Evolutionary conservation across 2,888 invertebrate genomes (phyloP), one percentile per base, ranked within the genome.

Genomic region (Lucinisca nassula): DNA sequence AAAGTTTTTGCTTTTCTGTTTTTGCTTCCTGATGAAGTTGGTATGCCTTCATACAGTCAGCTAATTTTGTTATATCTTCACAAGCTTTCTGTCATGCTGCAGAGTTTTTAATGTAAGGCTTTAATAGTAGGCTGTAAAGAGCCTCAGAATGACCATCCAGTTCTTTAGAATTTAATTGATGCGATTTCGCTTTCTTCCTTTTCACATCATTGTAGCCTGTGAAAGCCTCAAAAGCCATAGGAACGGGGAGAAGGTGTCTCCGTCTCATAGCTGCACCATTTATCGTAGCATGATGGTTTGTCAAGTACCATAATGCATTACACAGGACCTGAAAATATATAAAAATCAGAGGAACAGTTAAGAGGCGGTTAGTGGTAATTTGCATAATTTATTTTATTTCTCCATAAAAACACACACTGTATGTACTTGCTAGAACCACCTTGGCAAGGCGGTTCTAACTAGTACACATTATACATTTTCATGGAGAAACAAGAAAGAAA

Each of bases 131-230:
- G 51, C 80, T 84, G 61, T 84, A 88, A n/a, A 90, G 58, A 14
- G 82, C 82, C 70, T 89, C 49, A 14, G 38, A 30, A 49, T 90
- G 90, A 67, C 80, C 83, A 0, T 77, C 21, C 0, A 86, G 51
- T 2, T 77, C 51, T 6, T 17, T 6, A 12, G 40, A 21, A 30
- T 35, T 35, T 30, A 79, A 37, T 27, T 40, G 84, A 1, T 70
- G 82, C 17, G n/a, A n/a, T 17, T 81, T 81, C 38, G 24, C 14
- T 55, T 49, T 78, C 38, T 75, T 85, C 30, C 73, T 40, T 30
- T 77, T 82, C 6, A 45, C 0, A 10, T 82, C 51, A 49, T 82
- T 70, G 51, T 82, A 82, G 1, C 82, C 82, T 30, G 32, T 27
- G 30, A 24, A 61, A 3, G n/a, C 24, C 30, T 61, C 61, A 61